Evolutionary conservation across 2,113 vertebrate species (phyloP).

Genomic region (Anarhynchus alexandrinus): DNA sequence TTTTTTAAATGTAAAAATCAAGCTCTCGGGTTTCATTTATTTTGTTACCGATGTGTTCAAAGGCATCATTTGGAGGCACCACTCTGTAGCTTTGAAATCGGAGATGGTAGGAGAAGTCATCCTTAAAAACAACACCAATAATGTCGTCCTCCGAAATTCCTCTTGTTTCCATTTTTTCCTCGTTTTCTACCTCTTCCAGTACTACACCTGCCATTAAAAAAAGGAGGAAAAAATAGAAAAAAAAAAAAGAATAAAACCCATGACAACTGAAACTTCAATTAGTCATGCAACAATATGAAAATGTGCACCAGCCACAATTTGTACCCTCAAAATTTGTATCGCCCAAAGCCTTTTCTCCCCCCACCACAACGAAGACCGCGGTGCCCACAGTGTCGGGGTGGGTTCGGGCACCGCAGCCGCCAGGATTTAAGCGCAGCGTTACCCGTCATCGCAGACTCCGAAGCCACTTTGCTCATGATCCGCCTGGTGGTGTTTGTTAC

Average conservation of each 20-base stretch:
- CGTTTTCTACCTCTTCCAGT: slow-evolving; percentile 73
- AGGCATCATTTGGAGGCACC: slow-evolving; percentile 67
- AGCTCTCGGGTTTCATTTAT: not conserved
- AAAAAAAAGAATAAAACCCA: not conserved
- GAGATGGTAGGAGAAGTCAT: slow-evolving; percentile 80
- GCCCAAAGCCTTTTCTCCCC: not conserved
- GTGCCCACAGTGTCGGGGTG: not conserved
- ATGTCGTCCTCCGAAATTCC: slow-evolving; percentile 33
- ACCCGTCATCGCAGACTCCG: slow-evolving; percentile 23
- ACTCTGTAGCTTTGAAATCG: slow-evolving; percentile 68
- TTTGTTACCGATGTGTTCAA: slow-evolving; percentile 74
- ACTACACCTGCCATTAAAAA: slow-evolving; percentile 39
- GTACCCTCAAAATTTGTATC: not conserved
- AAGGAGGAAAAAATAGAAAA: not conserved
- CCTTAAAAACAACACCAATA: slow-evolving; percentile 81
- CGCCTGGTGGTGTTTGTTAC: slow-evolving; percentile 71
- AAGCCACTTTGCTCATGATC: slow-evolving; percentile 83
- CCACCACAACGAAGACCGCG: rapidly evolving
- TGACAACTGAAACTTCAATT: not conserved
- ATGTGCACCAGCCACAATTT: not conserved
- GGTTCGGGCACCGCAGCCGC: not conserved
- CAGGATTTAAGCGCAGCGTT: not conserved
- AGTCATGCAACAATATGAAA: not conserved
- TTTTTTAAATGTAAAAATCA: not conserved
- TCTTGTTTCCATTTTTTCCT: slow-evolving; percentile 74